Base-by-base conservation (phyloP, 2,888 invertebrate species). In the Mystacides longicornis region DNA sequence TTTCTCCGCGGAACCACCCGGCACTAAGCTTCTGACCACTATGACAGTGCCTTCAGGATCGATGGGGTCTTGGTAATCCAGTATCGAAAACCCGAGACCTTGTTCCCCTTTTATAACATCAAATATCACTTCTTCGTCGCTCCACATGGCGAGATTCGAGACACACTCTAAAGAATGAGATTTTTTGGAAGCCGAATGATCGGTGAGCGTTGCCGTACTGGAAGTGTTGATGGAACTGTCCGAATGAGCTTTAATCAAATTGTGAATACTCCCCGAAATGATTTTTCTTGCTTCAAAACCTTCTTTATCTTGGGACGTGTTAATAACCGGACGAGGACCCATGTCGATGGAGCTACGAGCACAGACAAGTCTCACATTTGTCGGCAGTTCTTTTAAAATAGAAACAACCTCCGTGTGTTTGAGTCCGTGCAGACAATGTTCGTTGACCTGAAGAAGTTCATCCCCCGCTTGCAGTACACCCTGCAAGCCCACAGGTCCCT, bases 61-160 rank as follows among this genome's bases (percentile, higher is more conserved):
- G 67, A 95, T 80, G 42, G 98, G 98, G 76, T 99, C 98, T 82
- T 94, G 94, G 74, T 94, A 94, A 75, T 94, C 99, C 62, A 99
- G 81, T 67, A 99, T 95, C 64, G 96, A 96, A 79, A 99, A 99
- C 60, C 99, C 99, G 59, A 99, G 85, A 51, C 99, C 99, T 66
- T 92, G 85, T 68, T 96, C 95, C 63, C 92, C 93, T 78, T 99
- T 99, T 56, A 86, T 79, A 61, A 99, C 81, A 69, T 93, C 87
- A 61, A 99, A 88, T 65, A 90, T 86, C 64, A 95, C 91, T 59
- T 96, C 88, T 66, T 93, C 93, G 60, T 89, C 89, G 66, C 90
- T 92, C 98, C 98, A 99, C 85, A 97, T 90, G 42, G 97, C 97
- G 65, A 98, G 74, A 11, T 95, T 94, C 2, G 94, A 93, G 47